Base-by-base conservation (phyloP, 2,888 invertebrate genomes). In the Elmis aenea region DNA sequence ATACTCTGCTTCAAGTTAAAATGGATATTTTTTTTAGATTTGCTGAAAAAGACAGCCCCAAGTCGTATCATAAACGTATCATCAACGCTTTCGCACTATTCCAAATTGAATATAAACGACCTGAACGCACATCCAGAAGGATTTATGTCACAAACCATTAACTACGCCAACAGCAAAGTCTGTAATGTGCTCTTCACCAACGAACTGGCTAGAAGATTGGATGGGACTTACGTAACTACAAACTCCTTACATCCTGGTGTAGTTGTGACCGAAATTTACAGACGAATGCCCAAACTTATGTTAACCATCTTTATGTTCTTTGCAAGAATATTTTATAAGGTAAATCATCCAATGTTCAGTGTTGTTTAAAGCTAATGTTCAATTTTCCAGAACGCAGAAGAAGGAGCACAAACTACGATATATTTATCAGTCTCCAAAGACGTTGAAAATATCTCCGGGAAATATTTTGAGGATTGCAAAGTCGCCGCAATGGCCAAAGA, bases 401-500 rank as follows among this genome's bases (percentile, higher is more conserved):
- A n/a, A n/a, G n/a, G n/a, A n/a, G n/a, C n/a, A n/a, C n/a, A n/a
- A n/a, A n/a, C n/a, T n/a, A n/a, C n/a, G n/a, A n/a, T n/a, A n/a
- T n/a, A n/a, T n/a, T n/a, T n/a, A n/a, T n/a, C n/a, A n/a, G n/a
- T n/a, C n/a, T n/a, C n/a, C n/a, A n/a, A n/a, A n/a, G n/a, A n/a
- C n/a, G n/a, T n/a, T n/a, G n/a, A n/a, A n/a, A n/a, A n/a, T n/a
- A n/a, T n/a, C n/a, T n/a, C n/a, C n/a, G n/a, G n/a, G n/a, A n/a
- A n/a, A n/a, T n/a, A n/a, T 58, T 90, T 79, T 55, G 76, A 81
- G 48, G 89, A 90, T 58, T 90, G 89, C 58, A 74, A 73, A 57
- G 20, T 33, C 28, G 25, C 13, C 9, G 3, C 5, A 5, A 26
- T 38, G 38, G 34, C 38, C 9, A 24, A 9, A 2, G 5, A 14